A percentile compares a stretch with the other conserved stretches of the same genome.
phyloP scores from a whole-genome alignment of 2,888 invertebrate genomes.

The Erannis defoliaria region DNA sequence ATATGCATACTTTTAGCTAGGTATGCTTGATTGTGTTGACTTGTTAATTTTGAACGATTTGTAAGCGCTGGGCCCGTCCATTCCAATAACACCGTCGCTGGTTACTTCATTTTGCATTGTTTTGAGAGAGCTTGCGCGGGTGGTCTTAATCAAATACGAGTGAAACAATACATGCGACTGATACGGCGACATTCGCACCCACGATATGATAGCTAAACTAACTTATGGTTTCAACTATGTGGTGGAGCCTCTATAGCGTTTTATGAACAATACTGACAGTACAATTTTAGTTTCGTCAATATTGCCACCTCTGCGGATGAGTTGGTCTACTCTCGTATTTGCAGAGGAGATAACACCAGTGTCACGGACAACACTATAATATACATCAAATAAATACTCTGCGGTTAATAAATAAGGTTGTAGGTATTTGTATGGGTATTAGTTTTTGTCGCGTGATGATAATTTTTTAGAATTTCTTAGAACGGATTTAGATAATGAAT shows the following conservation, averaged over 20 bases:
- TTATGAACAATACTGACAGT: neutral
- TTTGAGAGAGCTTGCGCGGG: slow-evolving; percentile 37
- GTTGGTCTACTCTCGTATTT: slow-evolving; percentile 43
- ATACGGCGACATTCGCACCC: slow-evolving; percentile 44
- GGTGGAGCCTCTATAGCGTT: neutral
- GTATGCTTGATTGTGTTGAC: too few relatives aligned
- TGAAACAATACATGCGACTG: slow-evolving; percentile 38
- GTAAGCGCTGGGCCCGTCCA: too few relatives aligned
- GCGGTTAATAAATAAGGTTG: slow-evolving; percentile 37
- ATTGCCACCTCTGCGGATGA: neutral
- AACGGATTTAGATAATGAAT: slow-evolving; percentile 1
- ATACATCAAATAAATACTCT: slow-evolving; percentile 41
- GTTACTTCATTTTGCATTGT: slow-evolving; percentile 3
- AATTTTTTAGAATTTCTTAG: neutral
- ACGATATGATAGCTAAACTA: slow-evolving; percentile 43
- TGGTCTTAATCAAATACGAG: slow-evolving; percentile 46
- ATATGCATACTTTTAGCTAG: too few relatives aligned
- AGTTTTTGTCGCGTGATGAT: slow-evolving; percentile 1
- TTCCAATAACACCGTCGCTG: neutral
- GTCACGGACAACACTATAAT: slow-evolving; percentile 41
- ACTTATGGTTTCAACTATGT: neutral
- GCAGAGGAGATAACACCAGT: slow-evolving; percentile 50
- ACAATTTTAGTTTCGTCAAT: neutral
- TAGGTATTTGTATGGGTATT: slow-evolving; percentile 9
- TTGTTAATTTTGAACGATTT: too few relatives aligned